Evolutionary conservation across 1,140 invertebrate genomes (phyloP), one percentile per base, ranked within the genome.

Genomic region (Rhynchophorus ferrugineus): DNA sequence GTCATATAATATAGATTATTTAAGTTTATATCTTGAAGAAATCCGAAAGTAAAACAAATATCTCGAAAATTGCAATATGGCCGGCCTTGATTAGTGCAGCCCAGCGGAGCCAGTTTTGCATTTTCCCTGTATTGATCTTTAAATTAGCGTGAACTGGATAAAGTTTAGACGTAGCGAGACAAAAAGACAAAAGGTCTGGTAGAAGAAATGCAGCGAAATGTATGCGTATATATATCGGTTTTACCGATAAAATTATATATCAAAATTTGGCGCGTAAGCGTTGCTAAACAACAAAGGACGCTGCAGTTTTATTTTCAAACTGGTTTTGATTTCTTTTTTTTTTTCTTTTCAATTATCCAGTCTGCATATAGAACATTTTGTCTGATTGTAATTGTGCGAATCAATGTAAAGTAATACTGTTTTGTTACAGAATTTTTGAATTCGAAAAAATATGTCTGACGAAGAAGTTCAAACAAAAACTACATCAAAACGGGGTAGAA

Each of bases 361-460:
- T 29, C 24, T 29, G 24, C 11, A n/a, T n/a, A n/a, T n/a, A n/a
- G n/a, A n/a, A n/a, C n/a, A n/a, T n/a, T n/a, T n/a, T n/a, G n/a
- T n/a, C n/a, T n/a, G n/a, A n/a, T n/a, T n/a, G n/a, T n/a, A n/a
- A n/a, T n/a, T n/a, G n/a, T n/a, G n/a, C n/a, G n/a, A n/a, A n/a
- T n/a, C n/a, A n/a, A n/a, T n/a, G n/a, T n/a, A n/a, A n/a, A n/a
- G n/a, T n/a, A n/a, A n/a, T n/a, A n/a, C n/a, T n/a, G n/a, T n/a
- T n/a, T n/a, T n/a, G n/a, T n/a, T n/a, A n/a, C n/a, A n/a, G n/a
- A n/a, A n/a, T n/a, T n/a, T n/a, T n/a, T n/a, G n/a, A n/a, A n/a
- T n/a, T n/a, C n/a, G n/a, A n/a, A n/a, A n/a, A n/a, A 47, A 13
- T 17, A 61, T 61, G 60, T 61, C 60, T 46, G 60, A 61, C 47